Conservation (phyloP, 2,797 vertebrate species). For the Anas flavirostris region DNA sequence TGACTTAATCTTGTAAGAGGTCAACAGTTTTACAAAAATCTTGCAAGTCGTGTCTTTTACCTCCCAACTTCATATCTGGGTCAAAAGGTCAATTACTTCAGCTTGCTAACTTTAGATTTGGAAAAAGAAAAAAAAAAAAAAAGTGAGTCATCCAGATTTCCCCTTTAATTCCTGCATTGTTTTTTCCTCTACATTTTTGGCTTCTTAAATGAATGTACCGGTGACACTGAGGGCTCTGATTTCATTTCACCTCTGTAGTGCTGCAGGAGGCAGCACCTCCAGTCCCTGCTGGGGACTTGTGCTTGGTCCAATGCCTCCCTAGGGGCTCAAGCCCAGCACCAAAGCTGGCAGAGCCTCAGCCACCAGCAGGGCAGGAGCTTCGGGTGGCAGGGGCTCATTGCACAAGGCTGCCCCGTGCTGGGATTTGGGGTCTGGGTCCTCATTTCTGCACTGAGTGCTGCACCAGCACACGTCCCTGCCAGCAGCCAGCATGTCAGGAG, state of each 20-base stretch:
- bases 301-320: no score
- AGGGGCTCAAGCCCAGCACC: no score
- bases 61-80: constrained; percentile 52
- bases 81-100: constrained; percentile 42
- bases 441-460: fast-evolving
- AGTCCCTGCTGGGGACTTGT: no score
- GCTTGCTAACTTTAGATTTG: neutral
- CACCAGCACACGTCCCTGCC: no score
- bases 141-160: neutral
- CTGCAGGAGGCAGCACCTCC: no score
- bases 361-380: fast-evolving
- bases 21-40: constrained; percentile 59
- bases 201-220: neutral
- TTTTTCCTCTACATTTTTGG: neutral
- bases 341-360: neutral
- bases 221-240: neutral
- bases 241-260: neutral
- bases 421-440: fast-evolving
- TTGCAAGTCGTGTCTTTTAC: neutral
- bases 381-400: fast-evolving
- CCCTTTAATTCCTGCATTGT: neutral
- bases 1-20: constrained; percentile 46
- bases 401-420: fast-evolving
- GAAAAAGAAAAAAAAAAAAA: neutral
- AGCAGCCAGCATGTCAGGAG: neutral